Evolutionary conservation across 2,113 vertebrate genomes (phyloP).

Genomic region (Sula dactylatra): DNA sequence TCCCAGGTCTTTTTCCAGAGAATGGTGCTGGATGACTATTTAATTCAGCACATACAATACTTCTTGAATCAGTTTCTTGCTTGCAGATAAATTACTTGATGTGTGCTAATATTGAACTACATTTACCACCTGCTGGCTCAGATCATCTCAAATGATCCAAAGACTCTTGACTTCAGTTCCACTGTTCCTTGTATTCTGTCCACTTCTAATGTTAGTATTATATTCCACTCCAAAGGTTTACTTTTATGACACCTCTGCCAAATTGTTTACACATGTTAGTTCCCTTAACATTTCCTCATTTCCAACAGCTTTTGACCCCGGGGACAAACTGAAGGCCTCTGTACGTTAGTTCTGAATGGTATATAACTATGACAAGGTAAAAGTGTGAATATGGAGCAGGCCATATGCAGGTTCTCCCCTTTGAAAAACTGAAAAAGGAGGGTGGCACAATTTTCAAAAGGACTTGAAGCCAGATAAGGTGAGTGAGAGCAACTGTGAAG

Average conservation of each 20-base stretch:
- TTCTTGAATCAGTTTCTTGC: slow-evolving; percentile 37
- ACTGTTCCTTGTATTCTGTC: slow-evolving; percentile 4
- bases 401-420: not conserved
- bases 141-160: slow-evolving; percentile 44
- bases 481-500: not conserved
- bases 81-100: slow-evolving; percentile 51
- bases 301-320: not conserved
- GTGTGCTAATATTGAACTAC: slow-evolving; percentile 37
- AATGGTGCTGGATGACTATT: not conserved
- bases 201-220: not conserved
- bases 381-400: not conserved
- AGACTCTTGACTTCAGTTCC: slow-evolving; percentile 15
- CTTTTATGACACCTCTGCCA: slow-evolving; percentile 25
- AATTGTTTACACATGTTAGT: slow-evolving; percentile 29
- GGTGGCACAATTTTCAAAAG: not conserved
- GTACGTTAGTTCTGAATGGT: not conserved
- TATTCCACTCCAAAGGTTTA: slow-evolving; percentile 18
- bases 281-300: slow-evolving; percentile 15
- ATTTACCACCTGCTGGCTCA: slow-evolving; percentile 60
- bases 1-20: slow-evolving; percentile 49
- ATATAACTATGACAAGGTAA: not conserved
- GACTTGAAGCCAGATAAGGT: not conserved
- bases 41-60: slow-evolving; percentile 46
- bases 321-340: not conserved
- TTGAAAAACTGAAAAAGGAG: not conserved